Evolutionary conservation across 2,888 invertebrate species (phyloP).

Genomic region (Rhorus exstirpatorius): DNA sequence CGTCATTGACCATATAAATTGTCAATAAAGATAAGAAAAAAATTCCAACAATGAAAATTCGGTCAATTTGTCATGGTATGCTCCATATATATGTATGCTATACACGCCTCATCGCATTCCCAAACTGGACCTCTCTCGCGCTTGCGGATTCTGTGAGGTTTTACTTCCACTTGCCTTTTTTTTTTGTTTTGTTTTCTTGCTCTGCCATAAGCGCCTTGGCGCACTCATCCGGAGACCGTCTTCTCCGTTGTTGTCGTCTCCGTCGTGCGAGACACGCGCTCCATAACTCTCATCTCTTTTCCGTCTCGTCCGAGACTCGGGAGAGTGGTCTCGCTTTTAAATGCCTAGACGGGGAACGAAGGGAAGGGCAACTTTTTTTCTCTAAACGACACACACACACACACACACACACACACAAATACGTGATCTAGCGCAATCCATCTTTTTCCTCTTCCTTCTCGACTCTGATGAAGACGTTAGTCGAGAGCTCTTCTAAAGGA

Average conservation of each 20-base stretch:
- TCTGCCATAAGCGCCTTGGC: constrained; percentile 31
- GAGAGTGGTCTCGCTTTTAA: constrained; percentile 62
- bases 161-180: constrained; percentile 62
- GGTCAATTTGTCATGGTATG: neutral
- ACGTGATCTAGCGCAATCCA: constrained; percentile 47
- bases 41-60: neutral
- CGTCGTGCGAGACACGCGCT: constrained; percentile 62
- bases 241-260: constrained; percentile 1
- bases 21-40: neutral
- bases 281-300: constrained; percentile 60
- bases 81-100: constrained; percentile 24
- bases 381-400: neutral
- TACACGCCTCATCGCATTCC: constrained; percentile 73
- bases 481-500: constrained; percentile 8
- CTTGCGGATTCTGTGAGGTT: constrained; percentile 77
- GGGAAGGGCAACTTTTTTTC: constrained; percentile 37
- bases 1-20: too few relatives aligned
- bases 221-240: constrained; percentile 41
- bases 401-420: constrained; percentile 1
- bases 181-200: constrained; percentile 76
- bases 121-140: constrained; percentile 74
- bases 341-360: constrained; percentile 34
- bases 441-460: constrained; percentile 46
- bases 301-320: constrained; percentile 39
- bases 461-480: constrained; percentile 67